Evolutionary conservation across 2,797 vertebrate genomes (phyloP).

Genomic region (Corythornis leucogaster): DNA sequence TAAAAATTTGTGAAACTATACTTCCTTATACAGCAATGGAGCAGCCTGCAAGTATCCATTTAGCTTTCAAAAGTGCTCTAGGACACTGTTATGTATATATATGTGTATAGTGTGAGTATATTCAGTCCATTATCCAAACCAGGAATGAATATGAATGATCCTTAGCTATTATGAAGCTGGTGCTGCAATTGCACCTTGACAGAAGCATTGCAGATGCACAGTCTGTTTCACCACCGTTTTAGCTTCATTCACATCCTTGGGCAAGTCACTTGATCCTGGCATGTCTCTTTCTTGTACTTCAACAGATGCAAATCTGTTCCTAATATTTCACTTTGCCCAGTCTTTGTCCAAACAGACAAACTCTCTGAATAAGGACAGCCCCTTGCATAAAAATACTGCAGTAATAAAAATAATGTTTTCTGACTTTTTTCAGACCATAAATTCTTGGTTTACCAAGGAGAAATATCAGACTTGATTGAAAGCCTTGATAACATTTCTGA

Average conservation of each 20-base stretch:
- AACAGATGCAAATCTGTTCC: background rate
- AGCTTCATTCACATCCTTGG: background rate
- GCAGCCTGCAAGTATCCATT: background rate
- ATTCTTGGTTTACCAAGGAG: background rate
- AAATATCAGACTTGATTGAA: background rate
- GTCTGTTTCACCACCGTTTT: background rate
- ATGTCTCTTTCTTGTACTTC: background rate
- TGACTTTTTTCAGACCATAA: background rate
- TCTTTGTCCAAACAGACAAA: background rate
- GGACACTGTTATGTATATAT: background rate
- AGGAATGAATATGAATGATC: background rate
- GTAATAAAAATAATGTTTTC: background rate
- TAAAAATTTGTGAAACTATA: background rate
- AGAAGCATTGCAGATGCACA: background rate
- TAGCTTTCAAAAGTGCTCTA: background rate
- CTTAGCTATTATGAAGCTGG: background rate
- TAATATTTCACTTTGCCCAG: background rate
- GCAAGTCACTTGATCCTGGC: background rate
- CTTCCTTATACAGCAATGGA: background rate
- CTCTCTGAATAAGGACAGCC: background rate
- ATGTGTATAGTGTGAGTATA: background rate
- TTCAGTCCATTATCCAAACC: background rate
- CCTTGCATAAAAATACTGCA: background rate
- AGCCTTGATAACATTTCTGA: background rate
- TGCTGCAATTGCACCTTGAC: background rate